Base-by-base conservation (phyloP, 2,888 invertebrate species). In the Dryadula phaetusa region DNA sequence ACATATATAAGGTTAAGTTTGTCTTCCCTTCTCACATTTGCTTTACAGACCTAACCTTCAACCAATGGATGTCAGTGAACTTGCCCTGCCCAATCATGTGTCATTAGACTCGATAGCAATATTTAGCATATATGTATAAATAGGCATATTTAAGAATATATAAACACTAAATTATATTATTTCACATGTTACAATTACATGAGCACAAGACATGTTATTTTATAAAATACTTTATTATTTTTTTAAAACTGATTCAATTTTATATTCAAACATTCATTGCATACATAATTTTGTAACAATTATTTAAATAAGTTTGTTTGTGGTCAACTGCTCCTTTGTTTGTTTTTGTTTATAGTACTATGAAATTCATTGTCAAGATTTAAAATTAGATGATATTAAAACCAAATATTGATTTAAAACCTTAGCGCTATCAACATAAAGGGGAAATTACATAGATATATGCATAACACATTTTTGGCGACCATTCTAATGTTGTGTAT, bases 401-500 rank as follows among this genome's bases (percentile, higher is more conserved):
- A 52, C 32, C 49, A 60, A 28, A 49, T 60, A 52, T 44, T 52
- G 52, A 52, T 58, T 49, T 53, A 32, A 60, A 54, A 64, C 60
- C 67, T 64, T 64, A 64, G 46, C 44, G 60, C 60, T 46, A 54
- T 44, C n/a, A 60, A 46, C 28, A 68, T 64, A 64, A 34, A 68
- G 54, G 44, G 62, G 64, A 52, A 58, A 53, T 62, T 64, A 18
- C 34, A 62, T 16, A 62, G 49, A 46, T 49, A 62, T 60, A 62
- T 56, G 52, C 34, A 32, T 52, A 60, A 63, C 61, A 67, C 49
- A 67, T 62, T 65, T 72, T 72, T 70, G 70, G 67, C 66, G 34
- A 68, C 67, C 54, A 69, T 66, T 70, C 66, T 67, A 64, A 66
- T 64, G 52, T 62, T 70, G 64, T 66, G 53, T 64, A 62, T 66